These are phyloP conservation scores for Crypturellus tataupa DNA, from an alignment of 2,797 vertebrate genomes.

Conservation along the genomic window DNA sequence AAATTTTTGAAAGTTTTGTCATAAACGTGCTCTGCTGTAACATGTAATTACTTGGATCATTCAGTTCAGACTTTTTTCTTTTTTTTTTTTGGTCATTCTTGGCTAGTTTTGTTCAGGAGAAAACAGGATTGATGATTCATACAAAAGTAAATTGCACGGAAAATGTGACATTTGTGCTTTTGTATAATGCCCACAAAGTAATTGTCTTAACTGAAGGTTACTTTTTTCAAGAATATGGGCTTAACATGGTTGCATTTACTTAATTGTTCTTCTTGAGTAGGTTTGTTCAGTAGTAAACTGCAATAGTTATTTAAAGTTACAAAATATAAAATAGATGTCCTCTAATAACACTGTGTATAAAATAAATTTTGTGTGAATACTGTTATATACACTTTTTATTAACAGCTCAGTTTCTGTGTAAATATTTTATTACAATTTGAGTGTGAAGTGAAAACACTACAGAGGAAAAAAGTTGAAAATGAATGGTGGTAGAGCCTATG, in stretches of 20 bases:
- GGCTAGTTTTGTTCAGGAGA: conserved; percentile 55
- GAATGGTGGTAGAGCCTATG: conserved; percentile 47
- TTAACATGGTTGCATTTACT: conserved; percentile 45
- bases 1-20: conserved; percentile 71
- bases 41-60: conserved; percentile 72
- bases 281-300: conserved; percentile 22
- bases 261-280: conserved; percentile 40
- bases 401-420: background rate
- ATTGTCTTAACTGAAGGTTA: conserved; percentile 65
- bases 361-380: background rate
- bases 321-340: conserved; percentile 17
- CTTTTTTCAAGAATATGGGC: conserved; percentile 36
- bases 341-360: conserved; percentile 58
- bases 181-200: conserved; percentile 61
- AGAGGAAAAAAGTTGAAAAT: conserved; percentile 73
- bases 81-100: conserved; percentile 9
- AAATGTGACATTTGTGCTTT: conserved; percentile 68
- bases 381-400: background rate
- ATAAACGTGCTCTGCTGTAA: conserved; percentile 51
- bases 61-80: conserved; percentile 41
- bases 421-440: conserved; percentile 51
- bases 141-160: conserved; percentile 66
- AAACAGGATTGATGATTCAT: conserved; percentile 74
- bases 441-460: conserved; percentile 69
- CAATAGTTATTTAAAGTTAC: conserved; percentile 49